phyloP scores from a whole-genome alignment of 2,113 vertebrate species.

The Psophia crepitans region DNA sequence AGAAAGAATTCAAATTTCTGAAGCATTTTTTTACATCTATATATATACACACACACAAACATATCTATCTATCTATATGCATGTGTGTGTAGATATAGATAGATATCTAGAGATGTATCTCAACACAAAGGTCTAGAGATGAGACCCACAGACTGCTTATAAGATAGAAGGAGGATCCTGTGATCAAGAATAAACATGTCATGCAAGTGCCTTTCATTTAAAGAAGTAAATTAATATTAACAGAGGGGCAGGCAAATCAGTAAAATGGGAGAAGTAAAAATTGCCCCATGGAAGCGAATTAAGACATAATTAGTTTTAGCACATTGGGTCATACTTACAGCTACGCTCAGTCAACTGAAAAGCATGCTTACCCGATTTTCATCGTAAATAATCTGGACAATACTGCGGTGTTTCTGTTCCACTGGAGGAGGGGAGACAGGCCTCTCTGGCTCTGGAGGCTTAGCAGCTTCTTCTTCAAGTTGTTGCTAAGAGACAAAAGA shows the following conservation, averaged over 20 bases:
- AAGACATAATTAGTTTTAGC: neutral
- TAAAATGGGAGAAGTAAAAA: neutral
- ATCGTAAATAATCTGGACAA: slow-evolving; percentile 98
- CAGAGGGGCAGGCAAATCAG: neutral
- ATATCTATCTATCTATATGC: no score
- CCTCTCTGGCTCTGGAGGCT: slow-evolving; percentile 95
- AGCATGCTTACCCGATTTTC: slow-evolving; percentile 88
- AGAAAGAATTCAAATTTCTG: neutral
- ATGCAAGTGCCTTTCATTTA: neutral
- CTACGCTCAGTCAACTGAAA: neutral
- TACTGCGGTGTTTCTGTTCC: slow-evolving; percentile 98
- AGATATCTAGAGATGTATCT: neutral
- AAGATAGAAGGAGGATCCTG: accelerated
- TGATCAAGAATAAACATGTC: neutral
- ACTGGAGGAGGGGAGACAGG: slow-evolving; percentile 95
- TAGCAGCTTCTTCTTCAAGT: slow-evolving; percentile 97
- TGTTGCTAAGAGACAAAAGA: slow-evolving; percentile 92
- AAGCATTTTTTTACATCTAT: neutral
- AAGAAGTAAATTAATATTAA: neutral
- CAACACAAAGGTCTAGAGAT: neutral
- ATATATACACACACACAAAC: neutral
- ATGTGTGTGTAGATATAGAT: neutral
- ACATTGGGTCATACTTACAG: neutral
- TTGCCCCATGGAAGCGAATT: neutral
- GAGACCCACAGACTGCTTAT: neutral